phyloP scores from a whole-genome alignment of 2,888 invertebrate genomes.

The Rhagonycha lutea region DNA sequence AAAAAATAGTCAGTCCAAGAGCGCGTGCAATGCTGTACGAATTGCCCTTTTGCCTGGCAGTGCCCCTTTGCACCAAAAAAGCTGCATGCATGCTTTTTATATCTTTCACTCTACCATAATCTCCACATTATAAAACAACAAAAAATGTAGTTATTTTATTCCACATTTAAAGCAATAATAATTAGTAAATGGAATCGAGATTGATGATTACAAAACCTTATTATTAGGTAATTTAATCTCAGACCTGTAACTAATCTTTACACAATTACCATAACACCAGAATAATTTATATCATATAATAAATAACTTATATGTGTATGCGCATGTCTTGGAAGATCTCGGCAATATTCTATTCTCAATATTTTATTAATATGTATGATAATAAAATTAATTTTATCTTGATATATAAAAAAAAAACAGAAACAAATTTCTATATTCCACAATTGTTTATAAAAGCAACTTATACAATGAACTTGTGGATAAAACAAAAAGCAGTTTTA shows the following conservation, averaged over 20 bases:
- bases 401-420: neutral
- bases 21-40: conserved; percentile 53
- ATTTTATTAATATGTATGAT: neutral
- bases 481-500: conserved; percentile 19
- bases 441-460: conserved; percentile 1
- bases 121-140: conserved; percentile 17
- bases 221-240: conserved; percentile 20
- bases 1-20: conserved; percentile 40
- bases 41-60: conserved; percentile 51
- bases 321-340: neutral
- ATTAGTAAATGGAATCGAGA: conserved; percentile 19
- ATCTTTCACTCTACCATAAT: conserved; percentile 25
- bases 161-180: conserved; percentile 24
- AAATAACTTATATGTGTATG: neutral
- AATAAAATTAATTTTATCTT: neutral
- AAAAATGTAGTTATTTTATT: conserved; percentile 14
- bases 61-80: conserved; percentile 46
- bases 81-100: conserved; percentile 30
- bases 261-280: conserved; percentile 24
- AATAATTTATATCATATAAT: neutral
- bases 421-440: neutral
- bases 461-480: neutral
- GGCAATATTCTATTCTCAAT: neutral
- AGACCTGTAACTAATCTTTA: conserved; percentile 31
- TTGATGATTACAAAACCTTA: conserved; percentile 18